Percentiles rank a stretch among this genome's conserved stretches.
phyloP scores from a whole-genome alignment of 2,113 vertebrate genomes.

The Seriola rivoliana region DNA sequence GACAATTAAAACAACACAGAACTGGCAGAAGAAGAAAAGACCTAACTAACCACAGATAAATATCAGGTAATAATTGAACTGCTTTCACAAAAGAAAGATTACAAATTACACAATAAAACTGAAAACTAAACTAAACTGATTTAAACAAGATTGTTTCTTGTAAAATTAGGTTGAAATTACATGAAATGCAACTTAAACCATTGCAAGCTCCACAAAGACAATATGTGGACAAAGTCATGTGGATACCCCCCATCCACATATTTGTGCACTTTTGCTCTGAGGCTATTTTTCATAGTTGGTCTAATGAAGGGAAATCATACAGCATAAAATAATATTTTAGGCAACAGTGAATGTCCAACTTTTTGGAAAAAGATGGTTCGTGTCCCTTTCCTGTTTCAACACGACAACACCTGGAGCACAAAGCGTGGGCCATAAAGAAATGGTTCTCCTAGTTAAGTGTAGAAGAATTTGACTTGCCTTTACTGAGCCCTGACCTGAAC shows the following conservation, averaged over 20 bases:
- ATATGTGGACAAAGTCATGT: background rate
- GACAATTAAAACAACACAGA: background rate
- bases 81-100: background rate
- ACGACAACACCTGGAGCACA: too few relatives aligned
- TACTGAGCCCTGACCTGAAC: background rate
- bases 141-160: background rate
- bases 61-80: background rate
- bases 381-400: too few relatives aligned
- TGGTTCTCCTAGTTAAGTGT: background rate
- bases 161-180: background rate
- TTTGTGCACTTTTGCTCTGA: too few relatives aligned
- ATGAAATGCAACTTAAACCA: background rate
- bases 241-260: background rate
- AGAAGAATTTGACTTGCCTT: background rate
- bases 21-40: background rate
- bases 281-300: too few relatives aligned
- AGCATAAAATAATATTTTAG: too few relatives aligned
- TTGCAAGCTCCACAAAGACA: background rate
- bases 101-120: background rate
- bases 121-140: background rate
- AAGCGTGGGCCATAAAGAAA: too few relatives aligned
- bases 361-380: too few relatives aligned
- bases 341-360: too few relatives aligned
- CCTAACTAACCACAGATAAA: background rate
- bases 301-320: too few relatives aligned